Percentiles rank a stretch among this genome's conserved stretches.
Evolutionary conservation across 2,888 invertebrate genomes (phyloP).

Genomic region (Polymixis lichenea): DNA sequence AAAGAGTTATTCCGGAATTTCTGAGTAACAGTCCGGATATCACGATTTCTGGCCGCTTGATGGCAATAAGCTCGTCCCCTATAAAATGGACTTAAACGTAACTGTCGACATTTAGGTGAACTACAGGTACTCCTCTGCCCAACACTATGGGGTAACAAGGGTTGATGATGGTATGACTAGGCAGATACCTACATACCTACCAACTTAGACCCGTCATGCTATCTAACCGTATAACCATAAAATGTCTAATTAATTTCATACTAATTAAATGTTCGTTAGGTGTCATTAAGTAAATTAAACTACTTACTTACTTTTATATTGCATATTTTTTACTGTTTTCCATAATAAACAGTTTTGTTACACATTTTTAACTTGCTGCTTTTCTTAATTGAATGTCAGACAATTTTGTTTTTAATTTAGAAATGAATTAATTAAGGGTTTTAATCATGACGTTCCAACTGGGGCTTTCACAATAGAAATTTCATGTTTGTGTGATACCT

Average conservation of each 20-base stretch:
- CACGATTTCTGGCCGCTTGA: neutral
- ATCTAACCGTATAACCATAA: constrained; percentile 4
- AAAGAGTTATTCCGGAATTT: neutral
- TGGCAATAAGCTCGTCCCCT: neutral
- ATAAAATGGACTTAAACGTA: neutral
- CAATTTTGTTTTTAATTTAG: neutral
- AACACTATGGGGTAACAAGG: neutral
- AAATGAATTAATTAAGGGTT: neutral
- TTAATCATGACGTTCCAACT: neutral
- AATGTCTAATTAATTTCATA: constrained; percentile 15
- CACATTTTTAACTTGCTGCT: neutral
- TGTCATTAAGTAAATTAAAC: constrained; percentile 15
- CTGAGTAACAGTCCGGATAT: neutral
- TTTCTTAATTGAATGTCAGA: neutral
- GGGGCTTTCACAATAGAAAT: neutral
- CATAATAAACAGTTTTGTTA: constrained; percentile 11
- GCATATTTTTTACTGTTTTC: constrained; percentile 14
- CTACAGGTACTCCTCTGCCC: neutral
- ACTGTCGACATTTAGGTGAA: neutral
- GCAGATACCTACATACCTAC: neutral
- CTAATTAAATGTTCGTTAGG: constrained; percentile 12
- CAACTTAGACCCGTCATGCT: neutral
- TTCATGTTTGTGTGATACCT: neutral
- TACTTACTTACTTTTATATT: constrained; percentile 1
- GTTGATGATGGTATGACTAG: neutral